Percentiles rank a stretch among this genome's conserved stretches.
phyloP scores from a whole-genome alignment of 2,888 invertebrate genomes.

The Acleris emargana region DNA sequence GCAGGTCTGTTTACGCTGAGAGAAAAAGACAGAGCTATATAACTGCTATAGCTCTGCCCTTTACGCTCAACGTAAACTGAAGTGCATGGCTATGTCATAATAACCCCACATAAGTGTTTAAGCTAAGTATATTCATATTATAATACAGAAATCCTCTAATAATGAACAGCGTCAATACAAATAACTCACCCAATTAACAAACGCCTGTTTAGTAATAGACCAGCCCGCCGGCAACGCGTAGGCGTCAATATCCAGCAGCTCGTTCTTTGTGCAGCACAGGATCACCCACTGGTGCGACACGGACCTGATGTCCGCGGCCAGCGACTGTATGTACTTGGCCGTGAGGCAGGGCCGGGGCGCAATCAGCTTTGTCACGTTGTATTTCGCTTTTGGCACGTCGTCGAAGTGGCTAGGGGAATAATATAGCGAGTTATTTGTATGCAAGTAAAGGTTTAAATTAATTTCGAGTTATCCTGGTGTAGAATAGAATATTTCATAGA shows the following conservation, averaged over 20 bases:
- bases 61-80: too few species aligned
- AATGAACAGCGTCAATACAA: not conserved
- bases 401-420: conserved; percentile 76
- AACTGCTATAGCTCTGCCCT: too few species aligned
- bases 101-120: too few species aligned
- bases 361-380: conserved; percentile 82
- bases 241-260: conserved; percentile 66
- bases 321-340: conserved; percentile 88
- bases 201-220: conserved; percentile 77
- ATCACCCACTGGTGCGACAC: conserved; percentile 89
- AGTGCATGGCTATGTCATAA: too few species aligned
- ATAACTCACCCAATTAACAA: conserved; percentile 66
- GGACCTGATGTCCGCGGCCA: conserved; percentile 86
- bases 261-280: conserved; percentile 78
- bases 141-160: too few species aligned
- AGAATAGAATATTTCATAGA: too few species aligned
- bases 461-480: not conserved
- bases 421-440: not conserved
- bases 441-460: not conserved
- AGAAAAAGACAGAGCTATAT: too few species aligned
- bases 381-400: conserved; percentile 80
- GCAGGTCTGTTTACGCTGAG: too few species aligned
- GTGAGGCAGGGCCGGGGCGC: conserved; percentile 89
- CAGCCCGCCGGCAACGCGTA: conserved; percentile 85
- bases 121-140: too few species aligned